Evolutionary conservation across 2,113 vertebrate species (phyloP).

Genomic region (Podarcis cretensis): DNA sequence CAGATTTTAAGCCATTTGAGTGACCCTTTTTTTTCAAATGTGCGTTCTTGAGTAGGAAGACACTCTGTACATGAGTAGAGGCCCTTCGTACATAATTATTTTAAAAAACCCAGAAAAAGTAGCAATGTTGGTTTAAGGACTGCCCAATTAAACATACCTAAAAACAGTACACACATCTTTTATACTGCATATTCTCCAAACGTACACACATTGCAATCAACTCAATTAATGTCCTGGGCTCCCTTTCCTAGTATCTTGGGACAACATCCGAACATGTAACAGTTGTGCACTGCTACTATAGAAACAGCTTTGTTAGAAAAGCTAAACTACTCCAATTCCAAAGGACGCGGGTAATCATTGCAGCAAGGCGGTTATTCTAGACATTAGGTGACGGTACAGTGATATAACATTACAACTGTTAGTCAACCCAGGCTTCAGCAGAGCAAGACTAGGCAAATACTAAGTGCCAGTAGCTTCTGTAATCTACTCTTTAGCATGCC

Average conservation of each 20-base stretch:
- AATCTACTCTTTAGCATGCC: neutral
- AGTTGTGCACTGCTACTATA: neutral
- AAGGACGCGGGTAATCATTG: neutral
- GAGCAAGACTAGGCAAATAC: neutral
- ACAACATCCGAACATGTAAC: neutral
- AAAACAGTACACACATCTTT: neutral
- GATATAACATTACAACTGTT: slow-evolving; percentile 13
- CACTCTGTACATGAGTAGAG: neutral
- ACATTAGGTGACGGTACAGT: neutral
- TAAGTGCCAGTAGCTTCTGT: neutral
- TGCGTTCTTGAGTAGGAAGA: neutral
- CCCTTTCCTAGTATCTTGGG: neutral
- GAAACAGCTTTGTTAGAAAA: neutral
- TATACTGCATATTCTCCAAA: neutral
- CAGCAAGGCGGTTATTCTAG: neutral
- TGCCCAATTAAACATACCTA: neutral
- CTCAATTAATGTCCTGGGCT: neutral
- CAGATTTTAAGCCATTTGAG: too few species aligned
- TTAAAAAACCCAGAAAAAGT: neutral
- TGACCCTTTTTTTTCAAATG: neutral
- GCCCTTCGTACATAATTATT: neutral
- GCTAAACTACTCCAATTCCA: neutral
- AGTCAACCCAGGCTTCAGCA: slow-evolving; percentile 21
- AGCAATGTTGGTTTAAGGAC: neutral
- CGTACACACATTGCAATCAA: neutral